Evolutionary conservation across 2,888 invertebrate genomes (phyloP), one percentile per base, ranked within the genome.

Genomic region (Fragum whitleyi): DNA sequence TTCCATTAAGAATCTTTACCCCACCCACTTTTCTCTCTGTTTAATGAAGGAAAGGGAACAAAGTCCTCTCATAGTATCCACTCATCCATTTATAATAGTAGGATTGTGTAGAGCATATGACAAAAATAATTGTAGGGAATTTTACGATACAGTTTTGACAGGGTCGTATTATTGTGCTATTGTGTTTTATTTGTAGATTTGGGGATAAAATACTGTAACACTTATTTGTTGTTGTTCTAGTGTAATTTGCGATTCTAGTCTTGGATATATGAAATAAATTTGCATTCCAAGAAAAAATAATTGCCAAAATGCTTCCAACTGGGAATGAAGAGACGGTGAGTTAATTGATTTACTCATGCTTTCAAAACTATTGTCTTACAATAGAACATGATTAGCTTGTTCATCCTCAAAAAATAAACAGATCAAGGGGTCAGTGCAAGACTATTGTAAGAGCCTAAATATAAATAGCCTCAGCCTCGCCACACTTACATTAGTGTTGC

Each of bases 301-400:
- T 9, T 3, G 14, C 2, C 2, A 65, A 42, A 23, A 79, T 79
- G 79, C 72, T 79, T 61, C 79, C 79, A 19, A 76, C 79, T 21
- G 79, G 79, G 11, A 57, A 75, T 21, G 79, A 76, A 68, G 79
- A 79, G 6, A 67, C 68, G 65, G 79, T 79, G 55, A 79, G 79
- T 71, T 55, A 6, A 19, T 53, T 36, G 32, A 36, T 36, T 36
- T 9, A 36, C 9, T 3, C 32, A 36, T 36, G 32, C 9, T n/a
- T n/a, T n/a, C n/a, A n/a, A n/a, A n/a, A n/a, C n/a, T n/a, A n/a
- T n/a, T n/a, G n/a, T n/a, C n/a, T n/a, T n/a, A n/a, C n/a, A n/a
- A n/a, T n/a, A n/a, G n/a, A n/a, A n/a, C n/a, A n/a, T n/a, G n/a
- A n/a, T n/a, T n/a, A n/a, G n/a, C n/a, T n/a, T n/a, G n/a, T n/a